These are phyloP conservation scores for Trichogramma evanescens DNA, from an alignment of 2,888 invertebrate species.

Conservation along the genomic window DNA sequence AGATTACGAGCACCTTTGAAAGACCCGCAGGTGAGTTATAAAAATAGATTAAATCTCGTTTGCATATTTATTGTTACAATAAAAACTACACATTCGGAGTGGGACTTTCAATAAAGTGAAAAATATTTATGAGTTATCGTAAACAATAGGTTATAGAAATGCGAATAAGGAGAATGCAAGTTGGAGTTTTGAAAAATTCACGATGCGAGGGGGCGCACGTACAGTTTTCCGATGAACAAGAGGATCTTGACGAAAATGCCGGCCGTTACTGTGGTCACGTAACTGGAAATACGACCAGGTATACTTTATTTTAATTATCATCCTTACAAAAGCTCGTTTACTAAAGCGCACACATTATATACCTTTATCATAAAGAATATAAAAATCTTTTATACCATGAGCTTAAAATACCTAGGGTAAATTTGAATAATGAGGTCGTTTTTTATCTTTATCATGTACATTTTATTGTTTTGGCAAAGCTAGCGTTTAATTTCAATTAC, in stretches of 20 bases:
- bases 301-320: not conserved
- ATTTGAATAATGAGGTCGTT: too few relatives aligned
- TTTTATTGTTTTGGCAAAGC: too few relatives aligned
- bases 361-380: too few relatives aligned
- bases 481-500: too few relatives aligned
- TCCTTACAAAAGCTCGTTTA: too few relatives aligned
- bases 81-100: too few relatives aligned
- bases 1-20: slow-evolving; percentile 34
- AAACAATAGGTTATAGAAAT: slow-evolving; percentile 34
- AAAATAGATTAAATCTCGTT: too few relatives aligned
- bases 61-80: too few relatives aligned
- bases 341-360: too few relatives aligned
- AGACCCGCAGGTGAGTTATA: slow-evolving; percentile 34
- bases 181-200: slow-evolving; percentile 35
- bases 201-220: slow-evolving; percentile 37
- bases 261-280: slow-evolving; percentile 39
- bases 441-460: too few relatives aligned
- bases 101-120: not conserved
- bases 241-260: slow-evolving; percentile 31
- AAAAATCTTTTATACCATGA: too few relatives aligned
- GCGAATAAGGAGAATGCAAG: slow-evolving; percentile 34
- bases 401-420: too few relatives aligned
- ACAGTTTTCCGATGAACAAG: slow-evolving; percentile 32
- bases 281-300: slow-evolving; percentile 36
- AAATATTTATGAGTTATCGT: not conserved